Evolutionary conservation across 2,113 vertebrate genomes (phyloP).

Genomic region (Thalassarche chlororhynchos): DNA sequence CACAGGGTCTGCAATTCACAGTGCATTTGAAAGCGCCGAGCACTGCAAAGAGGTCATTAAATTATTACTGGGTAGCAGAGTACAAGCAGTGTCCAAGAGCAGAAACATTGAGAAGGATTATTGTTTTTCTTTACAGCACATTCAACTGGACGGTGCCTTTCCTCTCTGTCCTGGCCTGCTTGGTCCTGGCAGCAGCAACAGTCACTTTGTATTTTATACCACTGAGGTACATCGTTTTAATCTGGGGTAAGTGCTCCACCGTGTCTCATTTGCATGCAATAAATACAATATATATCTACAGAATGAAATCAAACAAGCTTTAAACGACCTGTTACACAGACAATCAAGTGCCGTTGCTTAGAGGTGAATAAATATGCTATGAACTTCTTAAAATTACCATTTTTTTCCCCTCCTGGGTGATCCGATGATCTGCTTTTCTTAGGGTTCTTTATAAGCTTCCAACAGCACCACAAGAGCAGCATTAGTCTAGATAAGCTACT

Average conservation of each 20-base stretch:
- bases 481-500: conserved; percentile 15
- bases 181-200: conserved; percentile 81
- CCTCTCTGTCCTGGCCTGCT: conserved; percentile 85
- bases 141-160: conserved; percentile 98
- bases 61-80: not conserved
- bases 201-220: conserved; percentile 85
- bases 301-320: conserved; percentile 19
- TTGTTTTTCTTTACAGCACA: conserved; percentile 76
- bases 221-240: conserved; percentile 90
- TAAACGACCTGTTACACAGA: not conserved
- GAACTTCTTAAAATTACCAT: conserved; percentile 17
- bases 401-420: not conserved
- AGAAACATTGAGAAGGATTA: not conserved
- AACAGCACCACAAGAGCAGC: not conserved
- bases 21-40: not conserved
- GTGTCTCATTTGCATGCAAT: conserved; percentile 3
- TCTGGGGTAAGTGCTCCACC: conserved; percentile 90
- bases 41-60: not conserved
- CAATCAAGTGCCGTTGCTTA: not conserved
- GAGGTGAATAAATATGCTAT: not conserved
- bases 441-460: not conserved
- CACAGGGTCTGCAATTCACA: not conserved
- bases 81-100: not conserved
- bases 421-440: not conserved
- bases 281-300: not conserved